Evolutionary conservation across 2,797 vertebrate species (phyloP).

Genomic region (Furcifer pardalis): DNA sequence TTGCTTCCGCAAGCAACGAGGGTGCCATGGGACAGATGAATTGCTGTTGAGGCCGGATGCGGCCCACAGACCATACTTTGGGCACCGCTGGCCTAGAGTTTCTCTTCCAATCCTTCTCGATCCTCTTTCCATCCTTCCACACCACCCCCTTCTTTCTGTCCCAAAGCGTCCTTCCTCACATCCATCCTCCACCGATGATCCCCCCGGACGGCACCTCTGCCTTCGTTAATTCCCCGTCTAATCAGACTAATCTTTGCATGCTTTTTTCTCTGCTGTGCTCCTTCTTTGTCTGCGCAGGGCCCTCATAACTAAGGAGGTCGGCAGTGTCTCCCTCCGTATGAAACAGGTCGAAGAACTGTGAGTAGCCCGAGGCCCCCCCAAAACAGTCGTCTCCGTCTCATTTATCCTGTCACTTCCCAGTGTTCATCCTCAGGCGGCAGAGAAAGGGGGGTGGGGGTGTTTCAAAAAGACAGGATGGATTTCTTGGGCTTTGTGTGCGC

Average conservation of each 20-base stretch:
- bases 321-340: conserved; percentile 99
- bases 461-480: neutral
- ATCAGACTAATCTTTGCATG: conserved; percentile 84
- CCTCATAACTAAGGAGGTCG: conserved; percentile 95
- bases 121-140: conserved; percentile 61
- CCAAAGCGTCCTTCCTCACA: conserved; percentile 47
- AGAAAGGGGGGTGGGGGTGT: neutral
- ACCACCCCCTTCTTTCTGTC: conserved; percentile 51
- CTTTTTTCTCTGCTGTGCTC: conserved; percentile 84
- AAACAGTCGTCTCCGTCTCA: conserved; percentile 50
- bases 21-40: no score
- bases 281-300: conserved; percentile 85
- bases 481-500: neutral
- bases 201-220: conserved; percentile 66
- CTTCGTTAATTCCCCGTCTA: conserved; percentile 71
- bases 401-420: no score
- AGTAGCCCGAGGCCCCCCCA: conserved; percentile 85
- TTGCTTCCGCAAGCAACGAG: no score
- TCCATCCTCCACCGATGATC: conserved; percentile 48
- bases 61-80: no score
- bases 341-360: conserved; percentile 99
- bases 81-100: no score
- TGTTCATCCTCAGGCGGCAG: neutral
- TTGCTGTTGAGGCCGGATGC: no score
- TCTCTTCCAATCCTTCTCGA: conserved; percentile 41